A percentile compares a stretch with the other conserved stretches of the same genome.
Evolutionary conservation across 2,113 vertebrate species (phyloP).

Genomic region (Peucedramus taeniatus): DNA sequence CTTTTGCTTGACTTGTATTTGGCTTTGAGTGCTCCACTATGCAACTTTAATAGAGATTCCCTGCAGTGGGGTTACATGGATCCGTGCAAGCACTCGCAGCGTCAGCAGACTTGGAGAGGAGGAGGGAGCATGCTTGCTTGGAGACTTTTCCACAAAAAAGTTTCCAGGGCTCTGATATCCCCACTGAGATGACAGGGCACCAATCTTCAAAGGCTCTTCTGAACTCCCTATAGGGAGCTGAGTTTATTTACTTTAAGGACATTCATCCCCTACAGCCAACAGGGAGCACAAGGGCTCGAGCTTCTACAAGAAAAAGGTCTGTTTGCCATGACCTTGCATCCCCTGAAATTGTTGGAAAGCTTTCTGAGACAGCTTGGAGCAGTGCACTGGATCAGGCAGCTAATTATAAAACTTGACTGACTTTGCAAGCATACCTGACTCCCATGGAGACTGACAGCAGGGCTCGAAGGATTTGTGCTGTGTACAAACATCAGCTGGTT

Average conservation of each 20-base stretch:
- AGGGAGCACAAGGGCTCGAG: not conserved
- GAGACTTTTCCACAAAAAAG: not conserved
- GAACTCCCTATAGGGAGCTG: not conserved
- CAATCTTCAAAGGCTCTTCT: not conserved
- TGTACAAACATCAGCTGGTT: not conserved
- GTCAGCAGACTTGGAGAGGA: not conserved
- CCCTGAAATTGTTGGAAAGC: not conserved
- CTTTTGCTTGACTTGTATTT: constrained; percentile 4
- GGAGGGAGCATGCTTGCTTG: fast-evolving
- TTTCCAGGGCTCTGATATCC: not conserved
- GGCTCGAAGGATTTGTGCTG: not conserved
- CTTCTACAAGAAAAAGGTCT: not conserved
- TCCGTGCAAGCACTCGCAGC: not conserved
- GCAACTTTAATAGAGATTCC: constrained; percentile 2
- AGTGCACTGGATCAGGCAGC: not conserved
- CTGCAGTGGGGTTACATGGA: not conserved
- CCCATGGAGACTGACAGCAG: not conserved
- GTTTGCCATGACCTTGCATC: not conserved
- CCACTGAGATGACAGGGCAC: not conserved
- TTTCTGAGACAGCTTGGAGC: not conserved
- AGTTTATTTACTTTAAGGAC: constrained; percentile 19
- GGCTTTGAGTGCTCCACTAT: constrained; percentile 1
- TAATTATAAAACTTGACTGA: constrained; percentile 8
- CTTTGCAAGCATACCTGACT: not conserved
- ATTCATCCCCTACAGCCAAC: not conserved